Evolutionary conservation across 2,797 vertebrate genomes (phyloP), one percentile per base, ranked within the genome.

Genomic region (Cyprinella venusta): DNA sequence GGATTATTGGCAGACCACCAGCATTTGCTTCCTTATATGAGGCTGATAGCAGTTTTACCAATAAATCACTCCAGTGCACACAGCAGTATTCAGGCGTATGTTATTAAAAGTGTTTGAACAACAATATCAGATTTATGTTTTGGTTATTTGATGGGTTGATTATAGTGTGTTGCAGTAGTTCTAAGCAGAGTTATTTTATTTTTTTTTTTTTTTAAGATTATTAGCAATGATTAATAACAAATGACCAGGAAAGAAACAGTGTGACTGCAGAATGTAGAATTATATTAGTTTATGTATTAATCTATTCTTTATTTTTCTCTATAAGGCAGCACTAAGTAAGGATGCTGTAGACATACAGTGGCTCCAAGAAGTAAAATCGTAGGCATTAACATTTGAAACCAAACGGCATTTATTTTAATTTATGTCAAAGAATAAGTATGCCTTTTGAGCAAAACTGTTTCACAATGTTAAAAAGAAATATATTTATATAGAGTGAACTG

Each of bases 61-160:
- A 93, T 95, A 94, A 94, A 94, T 95, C 93, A 94, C 91, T 94
- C 87, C 88, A 91, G 87, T 90, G 92, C 91, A 93, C 92, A 93
- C 88, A 91, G 91, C 93, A 93, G 93, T 94, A 94, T 94, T 94
- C 91, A 94, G 93, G 94, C 94, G 91, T 92, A 88, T 91, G 93
- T 92, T 93, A 93, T 93, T 93, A 94, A 94, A 94, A 94, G 86
- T 93, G 92, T 94, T 93, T 89, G 89, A 93, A 94, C 93, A 94
- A 93, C 93, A 94, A 91, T 91, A 93, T 94, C 89, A 93, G 92
- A 94, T 93, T 94, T 91, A 93, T 93, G 92, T 92, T 83, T 91
- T 88, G 88, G 91, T 93, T 93, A 92, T 93, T 94, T 93, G 93
- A 93, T 93, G 89, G 92, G 94, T 94, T 94, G 93, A 93, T 94